phyloP scores from a whole-genome alignment of 2,113 vertebrate species.

The Brienomyrus brachyistius region DNA sequence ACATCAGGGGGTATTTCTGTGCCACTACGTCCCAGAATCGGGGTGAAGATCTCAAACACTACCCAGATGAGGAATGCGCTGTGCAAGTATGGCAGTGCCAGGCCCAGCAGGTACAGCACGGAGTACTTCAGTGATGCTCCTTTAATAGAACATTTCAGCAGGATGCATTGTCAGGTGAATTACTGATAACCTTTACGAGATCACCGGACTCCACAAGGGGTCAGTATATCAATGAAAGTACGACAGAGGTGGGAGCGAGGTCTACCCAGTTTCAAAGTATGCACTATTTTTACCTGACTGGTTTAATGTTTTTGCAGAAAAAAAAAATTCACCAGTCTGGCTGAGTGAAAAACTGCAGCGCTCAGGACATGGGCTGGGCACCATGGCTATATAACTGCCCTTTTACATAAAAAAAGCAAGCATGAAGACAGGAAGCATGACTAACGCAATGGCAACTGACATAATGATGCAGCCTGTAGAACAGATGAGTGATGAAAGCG shows the following conservation, averaged over 20 bases:
- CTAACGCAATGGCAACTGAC: background rate
- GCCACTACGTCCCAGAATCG: constrained; percentile 89
- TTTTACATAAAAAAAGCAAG: background rate
- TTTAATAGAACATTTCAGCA: constrained; percentile 37
- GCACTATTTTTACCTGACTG: too few relatives aligned
- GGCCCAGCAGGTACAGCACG: constrained; percentile 73
- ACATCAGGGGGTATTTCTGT: constrained; percentile 87
- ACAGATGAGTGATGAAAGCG: background rate
- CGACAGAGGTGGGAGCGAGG: background rate
- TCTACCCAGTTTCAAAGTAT: background rate
- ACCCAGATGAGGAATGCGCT: constrained; percentile 88
- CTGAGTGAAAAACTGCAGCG: background rate
- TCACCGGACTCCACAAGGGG: background rate
- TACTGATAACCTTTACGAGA: background rate
- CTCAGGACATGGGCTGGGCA: background rate
- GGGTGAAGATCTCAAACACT: constrained; percentile 92
- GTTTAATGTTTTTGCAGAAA: background rate
- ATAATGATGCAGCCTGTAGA: background rate
- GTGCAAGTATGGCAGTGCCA: constrained; percentile 82
- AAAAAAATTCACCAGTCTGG: background rate
- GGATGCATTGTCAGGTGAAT: background rate
- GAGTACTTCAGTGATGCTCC: constrained; percentile 78
- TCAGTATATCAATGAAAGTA: background rate
- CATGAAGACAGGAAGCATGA: background rate
- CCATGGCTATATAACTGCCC: background rate